Evolutionary conservation across 1,140 invertebrate genomes (phyloP), one percentile per base, ranked within the genome.

Genomic region (Solenopsis fugax): DNA sequence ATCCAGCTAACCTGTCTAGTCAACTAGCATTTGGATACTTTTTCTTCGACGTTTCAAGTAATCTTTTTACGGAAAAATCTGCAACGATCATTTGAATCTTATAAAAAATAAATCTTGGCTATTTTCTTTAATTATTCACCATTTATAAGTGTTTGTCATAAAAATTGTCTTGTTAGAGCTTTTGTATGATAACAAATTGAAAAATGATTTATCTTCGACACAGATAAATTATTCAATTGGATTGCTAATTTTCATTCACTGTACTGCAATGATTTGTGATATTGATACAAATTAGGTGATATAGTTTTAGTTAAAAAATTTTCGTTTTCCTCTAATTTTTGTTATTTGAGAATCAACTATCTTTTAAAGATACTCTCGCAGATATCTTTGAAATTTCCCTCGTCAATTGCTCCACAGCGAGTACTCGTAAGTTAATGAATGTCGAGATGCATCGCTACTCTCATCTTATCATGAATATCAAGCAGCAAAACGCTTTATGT

Each of bases 371-470:
- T 7, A 29, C 73, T 78, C 60, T 45, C 29, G 13, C 21, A 45
- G 64, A 16, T 45, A 69, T 56, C 34, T 29, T 45, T 21, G 37
- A 45, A 52, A 71, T 52, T 62, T 56, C 4, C n/a, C 54, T 29
- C 18, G 64, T 58, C 41, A 24, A 18, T 60, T 58, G 41, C 13
- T 13, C 4, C 34, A 52, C 67, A 50, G 29, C 21, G 13, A 24
- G 13, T 60, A 48, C 18, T 50, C 52, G 18, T 82, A 81, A 81
- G 78, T 71, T 71, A 84, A 84, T 84, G 69, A 73, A 62, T 41
- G 69, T 84, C 54, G 12, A 18, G 64, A 71, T 81, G 37, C 13
- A 58, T 60, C 21, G 67, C 24, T 48, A 50, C 62, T 37, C 12
- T 58, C 10, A 6, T 82, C 41, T 58, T 82, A 82, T 82, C 52